These are phyloP conservation scores for Vultur gryphus DNA, from an alignment of 2,797 vertebrate genomes.

Conservation along the genomic window DNA sequence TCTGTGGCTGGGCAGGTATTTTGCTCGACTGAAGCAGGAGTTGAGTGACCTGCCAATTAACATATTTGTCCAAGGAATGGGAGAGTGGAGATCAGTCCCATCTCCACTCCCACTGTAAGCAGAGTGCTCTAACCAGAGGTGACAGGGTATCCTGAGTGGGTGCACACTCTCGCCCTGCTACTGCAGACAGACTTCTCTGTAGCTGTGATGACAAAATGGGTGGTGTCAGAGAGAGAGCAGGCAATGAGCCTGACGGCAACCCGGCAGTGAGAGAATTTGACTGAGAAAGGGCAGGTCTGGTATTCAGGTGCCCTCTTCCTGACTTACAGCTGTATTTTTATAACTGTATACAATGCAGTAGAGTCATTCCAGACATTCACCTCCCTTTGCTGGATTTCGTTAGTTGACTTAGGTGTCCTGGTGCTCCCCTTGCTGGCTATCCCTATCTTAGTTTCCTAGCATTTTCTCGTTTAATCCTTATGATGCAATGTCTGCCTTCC, in stretches of 20 bases:
- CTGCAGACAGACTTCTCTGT: not conserved
- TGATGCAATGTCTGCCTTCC: not conserved
- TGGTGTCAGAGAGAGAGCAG: not conserved
- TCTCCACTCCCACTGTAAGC: rapidly evolving
- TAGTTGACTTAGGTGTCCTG: not conserved
- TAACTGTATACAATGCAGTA: not conserved
- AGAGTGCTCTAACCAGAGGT: not conserved
- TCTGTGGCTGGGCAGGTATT: not conserved
- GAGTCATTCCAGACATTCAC: not conserved
- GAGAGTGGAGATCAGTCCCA: not conserved
- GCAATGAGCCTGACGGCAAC: not conserved
- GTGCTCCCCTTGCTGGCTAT: not conserved
- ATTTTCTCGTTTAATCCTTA: not conserved
- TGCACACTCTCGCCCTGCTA: rapidly evolving
- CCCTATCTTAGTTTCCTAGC: not conserved
- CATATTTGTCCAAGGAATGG: not conserved
- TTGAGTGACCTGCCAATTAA: not conserved
- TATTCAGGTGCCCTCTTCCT: not conserved
- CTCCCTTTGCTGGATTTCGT: not conserved
- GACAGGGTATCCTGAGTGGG: rapidly evolving
- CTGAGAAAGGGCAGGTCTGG: not conserved
- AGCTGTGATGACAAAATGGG: not conserved
- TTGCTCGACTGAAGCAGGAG: not conserved
- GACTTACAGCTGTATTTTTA: not conserved
- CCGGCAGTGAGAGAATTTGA: not conserved